These are phyloP conservation scores for Epicampocera succincta DNA, from an alignment of 2,888 invertebrate species.

Conservation along the genomic window DNA sequence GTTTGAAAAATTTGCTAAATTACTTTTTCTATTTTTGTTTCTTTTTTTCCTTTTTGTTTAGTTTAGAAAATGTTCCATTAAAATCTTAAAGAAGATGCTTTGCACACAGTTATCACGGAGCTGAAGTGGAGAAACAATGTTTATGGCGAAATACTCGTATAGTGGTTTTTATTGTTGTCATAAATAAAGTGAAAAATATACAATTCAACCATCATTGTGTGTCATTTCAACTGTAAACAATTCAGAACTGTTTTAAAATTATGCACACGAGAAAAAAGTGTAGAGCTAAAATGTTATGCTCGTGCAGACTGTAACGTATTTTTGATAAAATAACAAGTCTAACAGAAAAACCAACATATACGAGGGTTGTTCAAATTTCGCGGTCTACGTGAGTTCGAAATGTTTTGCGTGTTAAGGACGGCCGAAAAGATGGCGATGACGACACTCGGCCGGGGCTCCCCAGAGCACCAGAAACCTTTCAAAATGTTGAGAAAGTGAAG, in stretches of 20 bases:
- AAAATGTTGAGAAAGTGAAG: too few species aligned
- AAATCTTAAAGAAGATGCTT: conserved; percentile 19
- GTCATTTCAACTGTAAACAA: conserved; percentile 57
- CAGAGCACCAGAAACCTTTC: too few species aligned
- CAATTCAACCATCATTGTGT: conserved; percentile 50
- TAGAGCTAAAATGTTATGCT: neutral
- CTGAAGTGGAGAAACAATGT: neutral
- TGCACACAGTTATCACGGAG: neutral
- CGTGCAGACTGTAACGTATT: neutral
- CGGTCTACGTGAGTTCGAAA: too few species aligned
- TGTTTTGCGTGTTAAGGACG: too few species aligned
- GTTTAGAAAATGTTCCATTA: conserved; percentile 35
- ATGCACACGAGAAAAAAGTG: conserved; percentile 18
- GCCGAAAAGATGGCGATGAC: too few species aligned
- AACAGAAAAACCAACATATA: too few species aligned
- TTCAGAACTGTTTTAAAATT: conserved; percentile 44
- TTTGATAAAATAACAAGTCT: too few species aligned
- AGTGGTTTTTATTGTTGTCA: conserved; percentile 52
- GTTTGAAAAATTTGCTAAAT: conserved; percentile 33
- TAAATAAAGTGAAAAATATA: conserved; percentile 42
- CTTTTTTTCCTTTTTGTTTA: conserved; percentile 11
- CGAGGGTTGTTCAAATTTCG: too few species aligned
- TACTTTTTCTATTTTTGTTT: conserved; percentile 14
- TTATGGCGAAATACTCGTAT: conserved; percentile 26
- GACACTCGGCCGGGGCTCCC: too few species aligned